Conservation (phyloP, 2,888 invertebrate genomes). For the Perizoma affinitatum region DNA sequence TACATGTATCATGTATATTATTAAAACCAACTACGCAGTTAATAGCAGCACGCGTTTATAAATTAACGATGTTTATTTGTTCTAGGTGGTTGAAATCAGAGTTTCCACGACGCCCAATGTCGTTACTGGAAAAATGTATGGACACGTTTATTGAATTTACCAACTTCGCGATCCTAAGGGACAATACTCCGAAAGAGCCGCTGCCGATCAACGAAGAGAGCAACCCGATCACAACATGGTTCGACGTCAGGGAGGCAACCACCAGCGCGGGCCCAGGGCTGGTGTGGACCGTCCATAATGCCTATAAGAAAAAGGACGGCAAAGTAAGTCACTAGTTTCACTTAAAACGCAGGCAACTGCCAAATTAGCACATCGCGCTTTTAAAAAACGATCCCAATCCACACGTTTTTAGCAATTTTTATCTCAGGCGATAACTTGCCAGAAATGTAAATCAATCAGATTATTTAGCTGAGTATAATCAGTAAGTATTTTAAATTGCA, state of each 20-base stretch:
- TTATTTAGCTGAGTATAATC: too few relatives aligned
- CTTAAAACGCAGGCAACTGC: neutral
- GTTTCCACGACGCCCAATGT: constrained; percentile 13
- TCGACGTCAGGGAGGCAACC: constrained; percentile 92
- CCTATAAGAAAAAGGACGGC: constrained; percentile 93
- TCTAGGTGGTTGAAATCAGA: constrained; percentile 9
- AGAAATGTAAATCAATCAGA: too few relatives aligned
- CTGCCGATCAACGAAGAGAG: constrained; percentile 75
- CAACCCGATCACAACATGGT: constrained; percentile 94
- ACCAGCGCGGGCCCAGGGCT: constrained; percentile 94
- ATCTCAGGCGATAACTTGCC: too few relatives aligned
- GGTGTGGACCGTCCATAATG: constrained; percentile 96
- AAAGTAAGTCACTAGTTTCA: constrained; percentile 87
- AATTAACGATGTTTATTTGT: constrained; percentile 4
- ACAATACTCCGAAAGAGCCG: constrained; percentile 41
- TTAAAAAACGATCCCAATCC: too few relatives aligned
- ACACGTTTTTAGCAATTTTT: too few relatives aligned
- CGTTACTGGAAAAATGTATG: constrained; percentile 19
- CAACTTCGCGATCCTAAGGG: constrained; percentile 12
- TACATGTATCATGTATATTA: too few relatives aligned
- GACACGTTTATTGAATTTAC: constrained; percentile 20
- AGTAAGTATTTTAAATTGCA: too few relatives aligned
- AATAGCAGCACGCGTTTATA: too few relatives aligned
- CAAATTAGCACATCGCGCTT: too few relatives aligned
- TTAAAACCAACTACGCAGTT: too few relatives aligned